Base-by-base conservation (phyloP, 2,888 invertebrate species). In the Watsonalla cultraria region DNA sequence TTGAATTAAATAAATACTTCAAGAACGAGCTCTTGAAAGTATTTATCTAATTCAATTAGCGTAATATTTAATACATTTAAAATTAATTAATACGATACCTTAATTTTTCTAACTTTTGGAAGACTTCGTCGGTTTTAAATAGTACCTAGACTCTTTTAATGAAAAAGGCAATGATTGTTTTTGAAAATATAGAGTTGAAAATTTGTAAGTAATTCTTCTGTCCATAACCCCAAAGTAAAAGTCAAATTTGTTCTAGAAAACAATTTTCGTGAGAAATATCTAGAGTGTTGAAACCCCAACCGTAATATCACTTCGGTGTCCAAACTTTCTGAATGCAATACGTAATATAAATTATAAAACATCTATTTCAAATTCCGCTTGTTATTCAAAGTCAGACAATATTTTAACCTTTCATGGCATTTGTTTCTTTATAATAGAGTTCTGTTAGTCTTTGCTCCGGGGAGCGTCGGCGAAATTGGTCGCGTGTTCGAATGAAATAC, bases 361-460 rank as follows among this genome's bases (percentile, higher is more conserved):
- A 76, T 76, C 70, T 66, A 74, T 74, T 65, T 61, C 53, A 66
- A 63, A 60, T 65, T 72, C 66, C 63, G 65, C 68, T 64, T 65
- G 66, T 70, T 70, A 69, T 76, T 71, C 70, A 73, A 81, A 82
- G 74, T 82, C 80, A 68, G 68, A 76, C 73, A 77, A 80, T 82
- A 82, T 81, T 80, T 49, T 78, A 81, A 82, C 76, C 73, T 74
- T 70, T 72, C 65, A 70, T 70, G 71, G 71, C 69, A 68, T 72
- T 74, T 76, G 64, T 66, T 70, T 70, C 68, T 66, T 67, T 58
- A 66, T 69, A 72, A 71, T 70, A 69, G 65, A 68, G 72, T 72
- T 76, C 74, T 72, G 72, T 75, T 78, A 72, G 67, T 62, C 51
- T 66, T 61, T 57, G 54, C 72, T 58, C 62, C 35, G 45, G 65